These are phyloP conservation scores for Drosophila imparisetae DNA, from an alignment of 2,888 invertebrate genomes.

Conservation along the genomic window DNA sequence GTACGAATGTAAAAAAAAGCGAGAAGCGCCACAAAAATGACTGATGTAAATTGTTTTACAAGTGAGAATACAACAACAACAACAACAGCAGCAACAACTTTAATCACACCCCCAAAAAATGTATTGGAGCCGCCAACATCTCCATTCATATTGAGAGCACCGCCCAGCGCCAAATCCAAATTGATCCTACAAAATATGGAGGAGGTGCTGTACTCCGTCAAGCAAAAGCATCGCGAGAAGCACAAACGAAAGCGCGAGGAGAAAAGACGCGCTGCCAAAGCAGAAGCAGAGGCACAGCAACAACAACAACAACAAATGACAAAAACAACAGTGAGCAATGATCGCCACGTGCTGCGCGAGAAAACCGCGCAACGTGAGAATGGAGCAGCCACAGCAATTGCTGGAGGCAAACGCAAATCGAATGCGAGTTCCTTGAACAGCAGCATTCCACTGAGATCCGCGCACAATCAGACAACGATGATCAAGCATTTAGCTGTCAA, in stretches of 20 bases:
- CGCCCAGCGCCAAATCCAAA: slow-evolving; percentile 82
- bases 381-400: slow-evolving; percentile 32
- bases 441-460: slow-evolving; percentile 32
- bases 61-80: slow-evolving; percentile 61
- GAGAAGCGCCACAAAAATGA: slow-evolving; percentile 64
- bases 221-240: slow-evolving; percentile 83
- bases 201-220: slow-evolving; percentile 83
- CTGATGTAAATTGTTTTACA: slow-evolving; percentile 77
- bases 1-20: slow-evolving; percentile 44
- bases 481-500: slow-evolving; percentile 48
- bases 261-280: slow-evolving; percentile 77
- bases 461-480: slow-evolving; percentile 40
- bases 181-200: slow-evolving; percentile 84
- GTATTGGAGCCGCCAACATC: slow-evolving; percentile 61
- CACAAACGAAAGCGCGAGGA: slow-evolving; percentile 82
- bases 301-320: slow-evolving; percentile 5
- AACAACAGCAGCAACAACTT: slow-evolving; percentile 23
- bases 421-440: slow-evolving; percentile 63
- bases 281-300: slow-evolving; percentile 52
- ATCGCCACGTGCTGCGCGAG: slow-evolving; percentile 65
- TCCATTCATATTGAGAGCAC: slow-evolving; percentile 76
- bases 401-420: slow-evolving; percentile 35
- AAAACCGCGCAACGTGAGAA: slow-evolving; percentile 68
- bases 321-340: slow-evolving; percentile 38
- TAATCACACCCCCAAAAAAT: slow-evolving; percentile 58